Percentiles rank a stretch among this genome's conserved stretches.
These are phyloP conservation scores for Hippopotamyrus pictus DNA, from an alignment of 2,797 vertebrate species.

Conservation along the genomic window DNA sequence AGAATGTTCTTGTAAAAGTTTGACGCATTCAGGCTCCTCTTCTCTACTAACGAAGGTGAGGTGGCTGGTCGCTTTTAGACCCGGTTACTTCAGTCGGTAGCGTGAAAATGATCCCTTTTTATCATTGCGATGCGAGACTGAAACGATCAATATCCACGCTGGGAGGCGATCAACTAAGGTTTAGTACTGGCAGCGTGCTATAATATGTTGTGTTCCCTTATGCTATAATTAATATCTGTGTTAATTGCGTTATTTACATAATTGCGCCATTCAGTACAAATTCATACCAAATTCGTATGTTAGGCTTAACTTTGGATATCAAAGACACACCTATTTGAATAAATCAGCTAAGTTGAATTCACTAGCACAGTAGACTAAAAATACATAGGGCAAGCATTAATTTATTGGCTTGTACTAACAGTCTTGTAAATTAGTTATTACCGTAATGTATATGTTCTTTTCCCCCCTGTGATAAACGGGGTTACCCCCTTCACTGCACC, in stretches of 20 bases:
- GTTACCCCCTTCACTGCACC: background rate
- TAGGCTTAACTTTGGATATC: background rate
- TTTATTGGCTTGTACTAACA: background rate
- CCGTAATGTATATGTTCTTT: background rate
- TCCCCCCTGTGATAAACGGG: background rate
- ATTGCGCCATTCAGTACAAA: background rate
- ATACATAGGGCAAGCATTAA: background rate
- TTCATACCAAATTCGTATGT: background rate
- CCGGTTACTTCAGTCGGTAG: background rate
- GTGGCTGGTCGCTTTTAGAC: background rate
- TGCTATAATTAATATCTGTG: background rate
- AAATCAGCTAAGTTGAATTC: background rate
- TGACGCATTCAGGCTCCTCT: background rate
- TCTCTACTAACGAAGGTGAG: background rate
- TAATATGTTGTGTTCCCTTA: background rate
- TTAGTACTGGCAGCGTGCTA: background rate
- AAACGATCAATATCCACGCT: background rate
- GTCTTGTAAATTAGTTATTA: background rate
- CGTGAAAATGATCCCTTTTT: background rate
- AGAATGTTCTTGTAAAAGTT: slow-evolving; percentile 4
- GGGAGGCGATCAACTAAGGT: background rate
- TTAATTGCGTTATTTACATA: background rate
- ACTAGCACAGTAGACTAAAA: background rate
- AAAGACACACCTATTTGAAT: background rate
- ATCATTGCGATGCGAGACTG: background rate